Evolutionary conservation across 2,797 vertebrate genomes (phyloP), one percentile per base, ranked within the genome.

Genomic region (Syngnathus rostellatus): DNA sequence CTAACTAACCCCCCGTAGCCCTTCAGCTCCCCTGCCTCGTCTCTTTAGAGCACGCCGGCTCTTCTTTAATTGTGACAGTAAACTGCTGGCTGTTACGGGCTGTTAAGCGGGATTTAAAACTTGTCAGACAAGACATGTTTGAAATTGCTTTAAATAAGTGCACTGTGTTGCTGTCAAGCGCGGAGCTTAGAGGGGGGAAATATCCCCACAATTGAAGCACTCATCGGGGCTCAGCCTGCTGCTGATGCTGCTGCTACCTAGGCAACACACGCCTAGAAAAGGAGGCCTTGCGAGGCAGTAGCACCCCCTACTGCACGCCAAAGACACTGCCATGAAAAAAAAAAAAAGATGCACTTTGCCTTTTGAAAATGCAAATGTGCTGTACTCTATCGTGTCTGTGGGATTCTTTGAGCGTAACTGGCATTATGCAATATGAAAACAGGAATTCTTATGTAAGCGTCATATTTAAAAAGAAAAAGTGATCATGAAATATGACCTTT

Each of bases 101-200:
- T 90, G 91, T 92, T 93, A 92, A 92, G 91, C 89, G 91, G 91
- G 91, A 93, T 92, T 92, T 93, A 92, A 91, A 92, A 93, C 91
- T 93, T 93, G 92, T 93, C 92, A 93, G 89, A 93, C 92, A 93
- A 91, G 92, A 92, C 91, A 91, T 93, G 92, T 92, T 93, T 92
- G 91, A 92, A 93, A 93, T 93, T 92, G 90, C 91, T 92, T 92
- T 91, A 92, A 93, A 93, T 91, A 92, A 92, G 90, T 91, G 90
- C 89, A 92, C 89, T 92, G 91, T 93, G 91, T 89, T 92, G 90
- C 92, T 92, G 91, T 92, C 92, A 92, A 89, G 89, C 86, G 83
- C 89, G 25, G 83, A 88, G 92, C 91, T 93, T 92, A 92, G 90
- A 89, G 88, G 87, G 86, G 89, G 87, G 86, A 90, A 91, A 92